phyloP scores from a whole-genome alignment of 1,140 invertebrate species.

The Drosophila miranda region DNA sequence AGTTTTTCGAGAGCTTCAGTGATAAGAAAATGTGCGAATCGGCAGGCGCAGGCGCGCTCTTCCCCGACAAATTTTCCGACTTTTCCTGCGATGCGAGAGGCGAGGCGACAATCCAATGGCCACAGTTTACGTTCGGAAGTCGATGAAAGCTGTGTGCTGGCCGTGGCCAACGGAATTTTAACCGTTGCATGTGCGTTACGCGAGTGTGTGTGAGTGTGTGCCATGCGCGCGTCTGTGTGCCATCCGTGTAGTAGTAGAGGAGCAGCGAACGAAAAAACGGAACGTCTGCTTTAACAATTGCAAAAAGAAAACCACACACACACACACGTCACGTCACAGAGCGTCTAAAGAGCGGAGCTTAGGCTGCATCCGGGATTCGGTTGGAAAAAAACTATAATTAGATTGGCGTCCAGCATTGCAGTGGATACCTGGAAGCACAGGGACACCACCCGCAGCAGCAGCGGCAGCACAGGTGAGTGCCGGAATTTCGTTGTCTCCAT shows the following conservation, averaged over 20 bases:
- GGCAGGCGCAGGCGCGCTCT: slow-evolving; percentile 40
- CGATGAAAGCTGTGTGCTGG: slow-evolving; percentile 57
- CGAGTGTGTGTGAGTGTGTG: slow-evolving; percentile 12
- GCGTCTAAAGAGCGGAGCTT: background rate
- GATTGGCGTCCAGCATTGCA: slow-evolving; percentile 30
- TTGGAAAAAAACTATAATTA: slow-evolving; percentile 28
- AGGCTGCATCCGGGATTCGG: slow-evolving; percentile 21
- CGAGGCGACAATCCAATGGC: slow-evolving; percentile 12
- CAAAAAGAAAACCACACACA: slow-evolving; percentile 33
- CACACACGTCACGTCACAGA: slow-evolving; percentile 5
- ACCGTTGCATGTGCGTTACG: slow-evolving; percentile 64
- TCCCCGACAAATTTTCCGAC: slow-evolving; percentile 5
- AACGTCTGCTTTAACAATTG: too few relatives aligned
- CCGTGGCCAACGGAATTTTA: slow-evolving; percentile 54
- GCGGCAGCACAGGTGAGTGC: slow-evolving; percentile 50
- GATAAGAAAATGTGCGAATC: slow-evolving; percentile 32
- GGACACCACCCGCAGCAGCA: slow-evolving; percentile 18
- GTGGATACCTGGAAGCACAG: slow-evolving; percentile 8
- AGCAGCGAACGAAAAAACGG: slow-evolving; percentile 41
- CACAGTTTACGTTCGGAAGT: slow-evolving; percentile 67
- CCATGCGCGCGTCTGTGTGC: slow-evolving; percentile 23
- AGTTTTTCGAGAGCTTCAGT: slow-evolving; percentile 37
- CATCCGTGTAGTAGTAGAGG: slow-evolving; percentile 23
- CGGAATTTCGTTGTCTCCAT: slow-evolving; percentile 50
- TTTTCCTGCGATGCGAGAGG: slow-evolving; percentile 1